Conservation (phyloP, 1,140 invertebrate genomes). For the Drosophila parvula region DNA sequence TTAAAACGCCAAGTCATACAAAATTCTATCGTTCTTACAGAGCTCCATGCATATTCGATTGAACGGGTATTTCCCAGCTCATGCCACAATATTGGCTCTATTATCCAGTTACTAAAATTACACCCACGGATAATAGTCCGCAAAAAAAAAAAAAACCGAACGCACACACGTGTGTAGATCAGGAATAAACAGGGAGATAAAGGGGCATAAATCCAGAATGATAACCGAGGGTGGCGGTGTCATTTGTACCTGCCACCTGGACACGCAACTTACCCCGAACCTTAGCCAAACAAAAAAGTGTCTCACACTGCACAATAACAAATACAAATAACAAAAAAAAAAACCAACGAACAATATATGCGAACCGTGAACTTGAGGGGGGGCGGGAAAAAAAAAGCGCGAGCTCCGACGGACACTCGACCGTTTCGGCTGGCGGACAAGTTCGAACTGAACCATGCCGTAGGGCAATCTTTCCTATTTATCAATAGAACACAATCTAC, state of each 20-base stretch:
- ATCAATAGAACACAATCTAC: constrained; percentile 42
- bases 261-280: constrained; percentile 30
- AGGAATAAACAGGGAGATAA: constrained; percentile 44
- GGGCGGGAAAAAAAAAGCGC: neutral
- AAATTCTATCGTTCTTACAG: neutral
- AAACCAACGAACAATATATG: constrained; percentile 3
- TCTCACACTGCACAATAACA: constrained; percentile 29
- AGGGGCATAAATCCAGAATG: constrained; percentile 32
- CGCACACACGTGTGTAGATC: constrained; percentile 21
- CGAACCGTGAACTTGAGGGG: neutral
- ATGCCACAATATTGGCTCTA: neutral
- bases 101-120: constrained; percentile 6
- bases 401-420: constrained; percentile 25
- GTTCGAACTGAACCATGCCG: constrained; percentile 31
- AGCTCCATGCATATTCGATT: constrained; percentile 5
- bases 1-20: too few relatives aligned
- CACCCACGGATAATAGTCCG: constrained; percentile 7
- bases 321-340: constrained; percentile 21
- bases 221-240: constrained; percentile 13
- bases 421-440: constrained; percentile 39
- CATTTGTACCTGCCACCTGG: constrained; percentile 16
- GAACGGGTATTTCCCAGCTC: neutral
- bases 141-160: neutral
- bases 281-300: constrained; percentile 27
- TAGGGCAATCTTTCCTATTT: constrained; percentile 32